Base-by-base conservation (phyloP, 1,140 invertebrate genomes). In the Bombus impatiens region DNA sequence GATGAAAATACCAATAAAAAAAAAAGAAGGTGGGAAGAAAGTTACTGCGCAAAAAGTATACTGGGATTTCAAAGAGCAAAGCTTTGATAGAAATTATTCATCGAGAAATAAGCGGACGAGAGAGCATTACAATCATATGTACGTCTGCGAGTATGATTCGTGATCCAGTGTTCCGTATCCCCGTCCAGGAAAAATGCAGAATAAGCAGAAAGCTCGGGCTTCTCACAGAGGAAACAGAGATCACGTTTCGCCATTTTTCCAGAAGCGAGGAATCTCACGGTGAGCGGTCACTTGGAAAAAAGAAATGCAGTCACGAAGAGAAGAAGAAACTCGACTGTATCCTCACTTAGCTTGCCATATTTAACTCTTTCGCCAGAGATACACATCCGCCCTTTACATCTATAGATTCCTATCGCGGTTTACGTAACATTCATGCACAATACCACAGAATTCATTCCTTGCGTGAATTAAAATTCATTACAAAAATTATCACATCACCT, bases 241-340 rank as follows among this genome's bases (percentile, higher is more conserved):
- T 90, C 83, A 75, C 80, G 67, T 81, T 86, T 78, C 37, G 79
- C 37, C n/a, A 67, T 88, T 85, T 85, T 86, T 87, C 42, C 67
- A 81, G 84, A 86, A 87, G 71, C 40, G 28, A 32, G 42, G 80
- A 86, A 90, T 87, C 80, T 86, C 83, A 80, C 47, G 83, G 76
- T 62, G 83, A 42, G 53, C 53, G 84, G 40, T 70, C 40, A 84
- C 59, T 32, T 59, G 42, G 37, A 76, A 59, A 67, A 77, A 78
- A 67, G 70, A 75, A 86, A 81, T 47, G 15, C 76, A 86, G 87
- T 87, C 82, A 88, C 88, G 81, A 79, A 62, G 57, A 59, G 81
- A 53, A 53, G 47, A 53, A 83, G 82, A 40, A 65, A 65, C 78
- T 53, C 42, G 40, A 62, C n/a, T 59, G 15, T 75, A 82, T 72